Evolutionary conservation across 2,888 invertebrate genomes (phyloP).

Genomic region (Melieria picta): DNA sequence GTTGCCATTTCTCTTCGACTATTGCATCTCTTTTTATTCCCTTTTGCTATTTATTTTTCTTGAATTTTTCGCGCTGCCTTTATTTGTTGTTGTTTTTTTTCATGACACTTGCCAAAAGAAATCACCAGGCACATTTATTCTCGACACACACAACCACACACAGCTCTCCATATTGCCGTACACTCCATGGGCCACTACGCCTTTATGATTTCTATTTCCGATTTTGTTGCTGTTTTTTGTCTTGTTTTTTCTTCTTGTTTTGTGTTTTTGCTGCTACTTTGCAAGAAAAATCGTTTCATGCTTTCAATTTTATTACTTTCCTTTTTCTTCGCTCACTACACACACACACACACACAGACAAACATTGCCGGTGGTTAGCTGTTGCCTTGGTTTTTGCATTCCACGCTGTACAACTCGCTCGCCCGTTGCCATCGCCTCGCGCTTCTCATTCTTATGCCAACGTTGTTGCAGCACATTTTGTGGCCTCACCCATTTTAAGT

Average conservation of each 20-base stretch:
- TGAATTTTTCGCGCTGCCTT: background rate
- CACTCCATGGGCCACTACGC: slow-evolving; percentile 6
- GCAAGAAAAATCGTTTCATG: slow-evolving; percentile 25
- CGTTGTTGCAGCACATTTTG: background rate
- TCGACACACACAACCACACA: background rate
- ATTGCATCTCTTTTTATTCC: too few species aligned
- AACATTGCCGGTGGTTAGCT: background rate
- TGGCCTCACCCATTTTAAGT: slow-evolving; percentile 9
- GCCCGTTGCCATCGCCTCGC: too few species aligned
- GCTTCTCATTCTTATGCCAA: background rate
- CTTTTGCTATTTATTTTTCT: background rate
- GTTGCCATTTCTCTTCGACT: too few species aligned
- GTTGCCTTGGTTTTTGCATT: background rate
- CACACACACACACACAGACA: background rate
- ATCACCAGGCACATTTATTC: slow-evolving; percentile 15
- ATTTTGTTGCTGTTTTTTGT: background rate
- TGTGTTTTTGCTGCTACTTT: background rate
- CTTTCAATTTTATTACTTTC: slow-evolving; percentile 25
- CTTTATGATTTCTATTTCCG: background rate
- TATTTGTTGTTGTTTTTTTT: background rate
- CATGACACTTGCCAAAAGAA: slow-evolving; percentile 27
- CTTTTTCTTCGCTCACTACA: slow-evolving; percentile 11
- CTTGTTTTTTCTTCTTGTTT: slow-evolving; percentile 4
- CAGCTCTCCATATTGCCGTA: slow-evolving; percentile 7
- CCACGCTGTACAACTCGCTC: background rate